A percentile compares a stretch with the other conserved stretches of the same genome.
These are phyloP conservation scores for roundworm (Caenorhabditis elegans) DNA, from an alignment of 1,140 invertebrate species.

Conservation along the genomic window WBcel235 BX284604.4:7194001-7194500, in stretches of 20 bases:
- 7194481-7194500: slow-evolving; percentile 42
- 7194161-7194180: too few species aligned
- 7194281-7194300: slow-evolving; percentile 77
- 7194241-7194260: slow-evolving; percentile 91
- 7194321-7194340: slow-evolving; percentile 60
- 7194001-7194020: background rate
- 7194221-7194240: slow-evolving; percentile 75
- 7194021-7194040: slow-evolving; percentile 11
- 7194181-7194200: background rate
- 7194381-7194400: slow-evolving; percentile 87
- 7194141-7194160: too few species aligned
- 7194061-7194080: slow-evolving; percentile 10
- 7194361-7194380: slow-evolving; percentile 81
- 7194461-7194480: background rate
- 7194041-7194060: slow-evolving; percentile 5
- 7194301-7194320: background rate
- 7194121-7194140: background rate
- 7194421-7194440: background rate
- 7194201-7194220: slow-evolving; percentile 63
- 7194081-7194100: slow-evolving; percentile 5
- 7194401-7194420: slow-evolving; percentile 66
- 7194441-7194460: background rate
- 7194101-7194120: slow-evolving; percentile 33
- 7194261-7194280: slow-evolving; percentile 88
- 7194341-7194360: slow-evolving; percentile 94